These are phyloP conservation scores for Ursus arctos DNA, from an alignment of 2,113 vertebrate genomes.

Conservation along the genomic window DNA sequence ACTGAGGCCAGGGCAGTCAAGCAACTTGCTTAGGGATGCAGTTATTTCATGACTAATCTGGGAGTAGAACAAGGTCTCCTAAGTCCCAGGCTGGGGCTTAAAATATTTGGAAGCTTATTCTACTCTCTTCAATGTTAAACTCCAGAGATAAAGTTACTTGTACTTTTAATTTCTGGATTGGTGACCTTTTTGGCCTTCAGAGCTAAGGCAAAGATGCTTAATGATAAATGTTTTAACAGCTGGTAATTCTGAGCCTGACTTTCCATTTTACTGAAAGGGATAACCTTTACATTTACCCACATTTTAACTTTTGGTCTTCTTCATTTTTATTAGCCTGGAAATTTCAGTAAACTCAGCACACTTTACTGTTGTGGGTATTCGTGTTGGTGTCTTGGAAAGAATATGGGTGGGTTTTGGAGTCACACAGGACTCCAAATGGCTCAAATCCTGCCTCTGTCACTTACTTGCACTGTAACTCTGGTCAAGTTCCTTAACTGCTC, in stretches of 20 bases:
- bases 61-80: not conserved
- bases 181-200: not conserved
- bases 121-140: not conserved
- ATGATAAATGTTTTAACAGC: conserved; percentile 38
- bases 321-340: conserved; percentile 52
- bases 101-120: not conserved
- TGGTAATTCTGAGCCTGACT: conserved; percentile 43
- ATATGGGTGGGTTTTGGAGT: not conserved
- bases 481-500: not conserved
- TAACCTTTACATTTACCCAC: conserved; percentile 22
- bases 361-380: conserved; percentile 15
- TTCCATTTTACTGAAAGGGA: conserved; percentile 48
- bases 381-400: conserved; percentile 16
- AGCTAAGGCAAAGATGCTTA: not conserved
- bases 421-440: not conserved
- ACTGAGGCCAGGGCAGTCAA: not conserved
- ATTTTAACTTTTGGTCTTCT: conserved; percentile 44
- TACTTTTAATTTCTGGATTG: not conserved
- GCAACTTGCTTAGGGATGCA: not conserved
- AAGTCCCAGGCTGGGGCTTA: not conserved
- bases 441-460: not conserved
- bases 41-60: not conserved
- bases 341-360: conserved; percentile 31
- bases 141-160: conserved; percentile 1
- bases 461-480: not conserved